phyloP scores from a whole-genome alignment of 2,888 invertebrate genomes.

The Mimachlamys varia region DNA sequence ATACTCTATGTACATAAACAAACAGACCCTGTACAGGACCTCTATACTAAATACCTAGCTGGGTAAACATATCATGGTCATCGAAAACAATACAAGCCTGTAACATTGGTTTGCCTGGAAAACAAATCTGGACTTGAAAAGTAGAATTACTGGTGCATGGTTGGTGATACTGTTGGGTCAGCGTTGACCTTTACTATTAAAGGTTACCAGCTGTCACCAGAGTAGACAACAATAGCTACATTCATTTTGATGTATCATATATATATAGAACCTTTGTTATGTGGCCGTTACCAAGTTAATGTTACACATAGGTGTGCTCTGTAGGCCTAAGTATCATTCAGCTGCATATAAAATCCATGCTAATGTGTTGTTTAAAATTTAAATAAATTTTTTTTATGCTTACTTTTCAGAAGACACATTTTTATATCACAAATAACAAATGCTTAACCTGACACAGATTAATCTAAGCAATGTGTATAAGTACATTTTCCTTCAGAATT shows the following conservation, averaged over 20 bases:
- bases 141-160: neutral
- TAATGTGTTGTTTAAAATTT: no score
- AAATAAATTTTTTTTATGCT: no score
- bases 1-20: neutral
- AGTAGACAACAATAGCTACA: slow-evolving; percentile 1
- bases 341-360: no score
- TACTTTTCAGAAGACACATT: no score
- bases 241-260: neutral
- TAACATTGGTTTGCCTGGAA: neutral
- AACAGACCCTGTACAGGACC: neutral
- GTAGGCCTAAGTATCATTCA: no score
- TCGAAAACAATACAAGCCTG: neutral
- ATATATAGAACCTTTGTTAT: no score
- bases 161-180: slow-evolving; percentile 1
- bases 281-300: no score
- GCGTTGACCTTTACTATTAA: neutral
- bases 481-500: no score
- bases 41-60: slow-evolving; percentile 21
- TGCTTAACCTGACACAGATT: no score
- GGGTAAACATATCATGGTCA: neutral
- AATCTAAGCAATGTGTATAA: no score
- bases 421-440: no score
- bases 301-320: no score
- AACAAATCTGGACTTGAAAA: slow-evolving; percentile 14
- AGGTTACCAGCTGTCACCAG: neutral